phyloP scores from a whole-genome alignment of 2,888 invertebrate genomes.

The Thereva unica region DNA sequence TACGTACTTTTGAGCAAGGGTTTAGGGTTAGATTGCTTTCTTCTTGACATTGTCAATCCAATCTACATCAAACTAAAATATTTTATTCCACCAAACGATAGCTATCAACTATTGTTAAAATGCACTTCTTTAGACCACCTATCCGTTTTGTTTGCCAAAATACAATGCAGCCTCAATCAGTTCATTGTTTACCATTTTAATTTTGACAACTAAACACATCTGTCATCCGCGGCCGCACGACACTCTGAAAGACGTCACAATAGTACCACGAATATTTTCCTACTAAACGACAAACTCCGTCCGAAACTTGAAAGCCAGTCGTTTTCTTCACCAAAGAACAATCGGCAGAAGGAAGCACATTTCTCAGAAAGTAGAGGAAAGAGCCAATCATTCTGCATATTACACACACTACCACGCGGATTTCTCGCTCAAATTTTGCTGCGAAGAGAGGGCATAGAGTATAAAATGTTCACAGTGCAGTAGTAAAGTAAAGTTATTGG shows the following conservation, averaged over 20 bases:
- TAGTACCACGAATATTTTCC: constrained; percentile 20
- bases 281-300: constrained; percentile 9
- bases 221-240: constrained; percentile 26
- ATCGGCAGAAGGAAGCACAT: too few species aligned
- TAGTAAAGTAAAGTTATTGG: too few species aligned
- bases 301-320: too few species aligned
- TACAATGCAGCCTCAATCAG: constrained; percentile 13
- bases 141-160: constrained; percentile 16
- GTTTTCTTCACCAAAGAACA: too few species aligned
- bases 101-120: constrained; percentile 6
- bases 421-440: too few species aligned
- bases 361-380: too few species aligned
- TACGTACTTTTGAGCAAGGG: constrained; percentile 88
- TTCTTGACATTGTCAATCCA: constrained; percentile 74
- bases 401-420: too few species aligned
- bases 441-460: too few species aligned
- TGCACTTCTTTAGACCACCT: constrained; percentile 26
- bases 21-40: constrained; percentile 95
- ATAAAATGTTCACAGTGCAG: too few species aligned
- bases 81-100: constrained; percentile 22
- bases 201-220: constrained; percentile 36
- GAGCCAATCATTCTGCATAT: too few species aligned
- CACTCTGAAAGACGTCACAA: constrained; percentile 10
- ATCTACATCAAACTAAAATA: constrained; percentile 30
- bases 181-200: constrained; percentile 26